Conservation (phyloP, 2,113 vertebrate genomes). For the Erythrocebus patas region DNA sequence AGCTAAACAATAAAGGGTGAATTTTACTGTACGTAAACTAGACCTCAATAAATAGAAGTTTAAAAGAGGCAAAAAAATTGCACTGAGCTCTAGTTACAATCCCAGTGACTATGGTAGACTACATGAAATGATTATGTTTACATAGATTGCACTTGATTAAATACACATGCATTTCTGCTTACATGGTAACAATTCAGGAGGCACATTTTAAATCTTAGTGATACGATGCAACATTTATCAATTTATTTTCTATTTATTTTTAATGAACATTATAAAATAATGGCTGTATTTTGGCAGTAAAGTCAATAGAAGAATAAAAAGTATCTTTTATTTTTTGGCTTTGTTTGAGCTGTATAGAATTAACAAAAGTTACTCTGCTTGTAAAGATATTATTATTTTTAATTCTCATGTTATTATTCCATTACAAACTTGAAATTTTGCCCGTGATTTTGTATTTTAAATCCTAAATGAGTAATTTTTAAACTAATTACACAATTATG, state of each 20-base stretch:
- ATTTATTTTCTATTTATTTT: background rate
- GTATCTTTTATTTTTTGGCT: background rate
- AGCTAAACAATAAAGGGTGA: background rate
- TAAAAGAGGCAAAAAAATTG: background rate
- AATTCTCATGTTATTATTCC: background rate
- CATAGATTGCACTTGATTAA: background rate
- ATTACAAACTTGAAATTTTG: background rate
- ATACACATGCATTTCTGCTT: background rate
- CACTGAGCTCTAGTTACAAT: background rate
- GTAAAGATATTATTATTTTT: background rate
- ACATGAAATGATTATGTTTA: background rate
- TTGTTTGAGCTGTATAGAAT: background rate
- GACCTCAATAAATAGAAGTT: background rate
- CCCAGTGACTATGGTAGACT: background rate
- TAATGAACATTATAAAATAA: background rate
- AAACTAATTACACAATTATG: background rate
- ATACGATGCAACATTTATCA: background rate
- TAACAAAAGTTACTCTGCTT: background rate
- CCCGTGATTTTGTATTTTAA: background rate
- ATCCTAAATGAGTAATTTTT: background rate
- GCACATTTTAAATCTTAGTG: background rate
- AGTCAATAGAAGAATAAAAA: background rate
- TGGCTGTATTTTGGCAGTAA: background rate
- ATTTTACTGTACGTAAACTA: background rate
- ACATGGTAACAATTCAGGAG: background rate